These are phyloP conservation scores for Takifugu bimaculatus DNA, from an alignment of 2,113 vertebrate species.

Conservation along the genomic window DNA sequence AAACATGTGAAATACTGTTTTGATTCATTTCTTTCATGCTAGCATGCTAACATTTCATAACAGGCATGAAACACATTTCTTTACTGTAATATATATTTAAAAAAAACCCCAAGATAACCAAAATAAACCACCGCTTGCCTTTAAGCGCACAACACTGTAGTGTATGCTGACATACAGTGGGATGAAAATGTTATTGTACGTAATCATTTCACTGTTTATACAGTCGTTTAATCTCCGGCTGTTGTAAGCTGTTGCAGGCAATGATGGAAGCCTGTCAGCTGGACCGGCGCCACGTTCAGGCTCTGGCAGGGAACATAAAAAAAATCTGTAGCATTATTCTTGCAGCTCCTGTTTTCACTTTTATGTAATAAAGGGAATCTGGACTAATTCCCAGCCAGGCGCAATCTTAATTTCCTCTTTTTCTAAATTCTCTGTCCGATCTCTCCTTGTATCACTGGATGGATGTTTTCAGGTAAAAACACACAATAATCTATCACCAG, in stretches of 20 bases:
- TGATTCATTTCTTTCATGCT: no score
- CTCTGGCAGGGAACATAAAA: conserved; percentile 6
- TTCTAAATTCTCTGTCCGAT: background rate
- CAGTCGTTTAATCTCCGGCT: conserved; percentile 19
- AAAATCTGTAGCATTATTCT: background rate
- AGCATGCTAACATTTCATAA: no score
- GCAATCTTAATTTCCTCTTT: background rate
- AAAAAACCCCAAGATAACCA: no score
- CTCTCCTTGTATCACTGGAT: conserved; percentile 36
- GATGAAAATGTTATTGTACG: background rate
- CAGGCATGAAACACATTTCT: no score
- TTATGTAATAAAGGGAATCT: background rate
- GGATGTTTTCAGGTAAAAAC: conserved; percentile 59
- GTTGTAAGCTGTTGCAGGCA: background rate
- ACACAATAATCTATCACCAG: background rate
- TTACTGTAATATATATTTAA: no score
- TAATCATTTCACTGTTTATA: conserved; percentile 5
- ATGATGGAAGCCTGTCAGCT: conserved; percentile 13
- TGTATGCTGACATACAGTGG: background rate
- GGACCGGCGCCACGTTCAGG: conserved; percentile 2
- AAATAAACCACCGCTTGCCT: no score
- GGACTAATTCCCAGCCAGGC: no score
- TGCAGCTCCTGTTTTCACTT: conserved; percentile 3
- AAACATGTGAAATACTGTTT: no score
- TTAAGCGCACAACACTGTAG: no score